Conservation (phyloP, 2,113 vertebrate species). For the Kryptolebias marmoratus region DNA sequence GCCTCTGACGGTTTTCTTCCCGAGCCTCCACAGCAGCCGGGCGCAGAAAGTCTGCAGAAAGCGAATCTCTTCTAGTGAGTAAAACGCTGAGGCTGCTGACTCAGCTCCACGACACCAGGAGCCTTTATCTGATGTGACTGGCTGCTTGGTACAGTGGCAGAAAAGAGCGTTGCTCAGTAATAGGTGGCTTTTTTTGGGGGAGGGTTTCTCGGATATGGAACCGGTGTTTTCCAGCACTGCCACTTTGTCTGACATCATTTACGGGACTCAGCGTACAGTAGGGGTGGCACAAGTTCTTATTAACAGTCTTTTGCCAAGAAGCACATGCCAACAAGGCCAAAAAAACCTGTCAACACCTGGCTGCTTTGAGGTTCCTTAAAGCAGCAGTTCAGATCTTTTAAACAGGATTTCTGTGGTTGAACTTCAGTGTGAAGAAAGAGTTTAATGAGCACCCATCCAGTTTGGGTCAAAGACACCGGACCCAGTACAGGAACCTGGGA, state of each 20-base stretch:
- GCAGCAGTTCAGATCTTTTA: too few relatives aligned
- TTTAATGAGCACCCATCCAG: too few relatives aligned
- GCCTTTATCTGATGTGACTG: constrained; percentile 34
- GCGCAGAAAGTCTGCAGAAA: constrained; percentile 9
- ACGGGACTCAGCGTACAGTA: constrained; percentile 39
- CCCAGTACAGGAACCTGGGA: too few relatives aligned
- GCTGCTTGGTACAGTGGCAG: constrained; percentile 10
- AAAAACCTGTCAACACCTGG: constrained; percentile 48
- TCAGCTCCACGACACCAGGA: background rate
- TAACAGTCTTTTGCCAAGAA: constrained; percentile 27
- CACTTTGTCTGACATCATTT: constrained; percentile 66
- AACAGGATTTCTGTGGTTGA: too few relatives aligned
- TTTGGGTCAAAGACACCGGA: too few relatives aligned
- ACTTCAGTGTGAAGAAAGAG: too few relatives aligned
- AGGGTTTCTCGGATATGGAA: constrained; percentile 44
- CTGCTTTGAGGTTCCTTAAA: constrained; percentile 7
- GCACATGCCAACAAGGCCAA: constrained; percentile 30
- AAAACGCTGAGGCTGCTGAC: constrained; percentile 47
- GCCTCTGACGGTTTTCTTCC: constrained; percentile 29
- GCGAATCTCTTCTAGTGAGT: constrained; percentile 8
- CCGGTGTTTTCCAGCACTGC: constrained; percentile 45
- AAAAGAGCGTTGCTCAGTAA: constrained; percentile 4
- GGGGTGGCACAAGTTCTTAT: constrained; percentile 11
- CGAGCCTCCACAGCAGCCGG: constrained; percentile 11
- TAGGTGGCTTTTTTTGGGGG: constrained; percentile 25